Conservation (phyloP, 2,113 vertebrate species). For the Rhagologus leucostigma region DNA sequence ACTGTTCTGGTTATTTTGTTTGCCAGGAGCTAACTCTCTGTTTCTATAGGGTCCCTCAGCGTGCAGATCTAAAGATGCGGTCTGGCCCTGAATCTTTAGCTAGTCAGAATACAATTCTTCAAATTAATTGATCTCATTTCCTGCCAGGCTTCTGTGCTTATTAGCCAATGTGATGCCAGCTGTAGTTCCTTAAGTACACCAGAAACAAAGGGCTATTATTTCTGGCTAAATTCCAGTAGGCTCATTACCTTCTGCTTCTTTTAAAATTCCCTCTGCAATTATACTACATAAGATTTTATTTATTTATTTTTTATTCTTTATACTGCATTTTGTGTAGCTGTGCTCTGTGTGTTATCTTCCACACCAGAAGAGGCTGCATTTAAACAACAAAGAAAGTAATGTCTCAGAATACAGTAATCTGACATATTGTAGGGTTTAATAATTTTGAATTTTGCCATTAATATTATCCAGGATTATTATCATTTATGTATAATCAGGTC, state of each 20-base stretch:
- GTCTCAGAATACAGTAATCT: background rate
- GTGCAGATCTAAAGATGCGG: background rate
- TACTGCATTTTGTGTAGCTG: background rate
- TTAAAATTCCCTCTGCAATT: conserved; percentile 33
- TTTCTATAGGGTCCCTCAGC: background rate
- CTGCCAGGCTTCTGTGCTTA: conserved; percentile 44
- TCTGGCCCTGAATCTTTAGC: conserved; percentile 10
- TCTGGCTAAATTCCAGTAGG: conserved; percentile 39
- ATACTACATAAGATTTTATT: background rate
- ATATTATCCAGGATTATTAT: background rate
- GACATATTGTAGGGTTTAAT: background rate
- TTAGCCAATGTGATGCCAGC: conserved; percentile 44
- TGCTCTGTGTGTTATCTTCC: background rate
- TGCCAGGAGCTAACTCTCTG: background rate
- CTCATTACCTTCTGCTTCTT: conserved; percentile 40
- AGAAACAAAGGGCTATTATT: conserved; percentile 57
- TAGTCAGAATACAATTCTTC: conserved; percentile 31
- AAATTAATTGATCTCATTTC: conserved; percentile 65
- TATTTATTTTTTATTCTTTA: background rate
- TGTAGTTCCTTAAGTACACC: conserved; percentile 39
- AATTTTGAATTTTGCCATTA: background rate
- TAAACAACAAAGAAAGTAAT: background rate
- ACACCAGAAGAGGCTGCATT: background rate
- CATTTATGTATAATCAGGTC: background rate
- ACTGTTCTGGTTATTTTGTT: background rate